Base-by-base conservation (phyloP, 2,888 invertebrate species). In the Hyposoter dolosus region DNA sequence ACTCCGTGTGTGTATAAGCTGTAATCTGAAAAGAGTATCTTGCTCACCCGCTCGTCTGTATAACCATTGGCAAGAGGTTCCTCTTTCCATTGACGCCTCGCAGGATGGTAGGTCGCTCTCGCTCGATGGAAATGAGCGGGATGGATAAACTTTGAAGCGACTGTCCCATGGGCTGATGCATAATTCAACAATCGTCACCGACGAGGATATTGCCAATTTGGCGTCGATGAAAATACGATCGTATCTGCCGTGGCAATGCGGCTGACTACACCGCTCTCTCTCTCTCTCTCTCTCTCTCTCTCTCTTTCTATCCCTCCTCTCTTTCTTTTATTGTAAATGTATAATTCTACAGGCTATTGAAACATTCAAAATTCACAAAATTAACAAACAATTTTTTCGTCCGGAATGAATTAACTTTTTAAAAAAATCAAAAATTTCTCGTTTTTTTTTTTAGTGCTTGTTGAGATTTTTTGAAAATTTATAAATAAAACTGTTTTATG, bases 171-270 rank as follows among this genome's bases (percentile, higher is more conserved):
- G 92, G 92, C 90, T 93, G 92, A 93, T 94, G 94, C 94, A 94
- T 94, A 94, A 94, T 94, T 94, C 94, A 94, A 91, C 92, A 94
- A 94, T 94, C 93, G 93, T 94, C 94, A 93, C 93, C 91, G 92
- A 91, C 93, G 92, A 94, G 94, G 93, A 94, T 94, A 94, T 94
- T 94, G 94, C 93, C 94, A 94, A 94, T 94, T 94, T 94, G 93
- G 93, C 93, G 93, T 93, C 94, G 93, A 94, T 94, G 94, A 94
- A 94, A 94, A 94, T 93, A 92, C 93, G 93, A 93, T 94, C 92
- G 92, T 93, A 93, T 94, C 93, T 93, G 93, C 93, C 92, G 92
- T 92, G 88, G 81, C 69, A 88, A 77, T 87, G 86, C 85, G 87
- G 82, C 81, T 87, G 86, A 88, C 82, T 85, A 82, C 81, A 86